These are phyloP conservation scores for Mormyrus lacerda DNA, from an alignment of 2,113 vertebrate species.

Conservation along the genomic window DNA sequence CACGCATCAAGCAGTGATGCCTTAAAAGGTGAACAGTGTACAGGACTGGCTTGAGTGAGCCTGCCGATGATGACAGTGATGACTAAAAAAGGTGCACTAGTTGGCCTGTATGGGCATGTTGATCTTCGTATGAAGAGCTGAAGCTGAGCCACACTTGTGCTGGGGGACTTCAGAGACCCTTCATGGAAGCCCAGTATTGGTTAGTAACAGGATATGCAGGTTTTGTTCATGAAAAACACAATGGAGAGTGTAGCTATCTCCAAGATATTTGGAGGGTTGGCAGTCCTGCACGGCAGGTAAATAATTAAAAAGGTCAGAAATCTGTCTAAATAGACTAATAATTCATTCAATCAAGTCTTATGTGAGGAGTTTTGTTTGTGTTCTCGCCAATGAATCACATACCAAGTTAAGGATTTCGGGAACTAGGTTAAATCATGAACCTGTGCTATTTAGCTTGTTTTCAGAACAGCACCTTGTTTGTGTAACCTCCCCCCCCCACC, in stretches of 20 bases:
- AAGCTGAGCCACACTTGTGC: neutral
- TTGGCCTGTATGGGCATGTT: neutral
- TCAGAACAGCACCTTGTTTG: neutral
- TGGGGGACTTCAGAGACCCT: neutral
- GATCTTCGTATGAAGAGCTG: neutral
- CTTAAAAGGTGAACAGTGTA: neutral
- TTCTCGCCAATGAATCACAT: neutral
- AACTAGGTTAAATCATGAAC: neutral
- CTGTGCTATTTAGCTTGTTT: neutral
- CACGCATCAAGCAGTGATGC: neutral
- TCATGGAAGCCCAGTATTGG: neutral
- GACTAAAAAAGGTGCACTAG: neutral
- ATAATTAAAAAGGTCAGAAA: neutral
- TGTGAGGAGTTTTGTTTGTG: neutral
- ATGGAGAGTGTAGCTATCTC: neutral
- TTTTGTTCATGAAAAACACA: neutral
- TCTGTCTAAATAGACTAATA: neutral
- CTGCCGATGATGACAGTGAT: neutral
- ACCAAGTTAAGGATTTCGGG: neutral
- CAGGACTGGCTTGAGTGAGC: neutral
- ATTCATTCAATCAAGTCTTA: neutral
- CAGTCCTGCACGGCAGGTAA: neutral
- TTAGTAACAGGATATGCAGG: neutral
- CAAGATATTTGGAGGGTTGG: neutral
- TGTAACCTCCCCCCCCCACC: neutral